Evolutionary conservation across 2,797 vertebrate genomes (phyloP), one percentile per base, ranked within the genome.

Genomic region (Lophius americanus): DNA sequence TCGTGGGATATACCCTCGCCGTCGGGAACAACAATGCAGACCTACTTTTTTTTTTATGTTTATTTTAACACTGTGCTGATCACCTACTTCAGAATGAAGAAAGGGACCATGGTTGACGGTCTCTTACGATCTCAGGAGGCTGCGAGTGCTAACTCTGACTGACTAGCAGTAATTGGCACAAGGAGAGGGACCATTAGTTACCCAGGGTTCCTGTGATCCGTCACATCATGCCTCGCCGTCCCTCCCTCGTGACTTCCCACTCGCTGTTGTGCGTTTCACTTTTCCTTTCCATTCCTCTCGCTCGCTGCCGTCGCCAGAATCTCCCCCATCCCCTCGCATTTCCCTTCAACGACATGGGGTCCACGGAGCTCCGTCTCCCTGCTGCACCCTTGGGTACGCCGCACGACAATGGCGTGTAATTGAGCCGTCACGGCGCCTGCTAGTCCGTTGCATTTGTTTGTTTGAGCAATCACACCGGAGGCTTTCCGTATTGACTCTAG

Each of bases 151-250:
- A 75, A 73, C 48, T 58, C 62, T 82, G 85, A 85, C 81, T 85
- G 82, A 93, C 44, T 50, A 61, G 64, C 60, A 52, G 54, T 79
- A 86, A 89, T 86, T 84, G 70, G 63, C 0, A 0, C 44, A 69
- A 80, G 54, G 68, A 76, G 47, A 70, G 79, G 73, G 78, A 60
- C 75, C 79, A 85, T 88, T 91, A 87, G 82, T 67, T 86, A 65
- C 33, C 51, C 50, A 59, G 78, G 70, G 23, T 81, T 76, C 57
- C 72, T 89, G 63, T 70, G 60, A 81, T 43, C 46, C 23, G 2
- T 69, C 46, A 11, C 52, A 67, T 79, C 70, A 61, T 60, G 41
- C 65, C 54, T 56, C 55, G 47, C 42, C 70, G 58, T 36, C 62
- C 41, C 55, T 70, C 69, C 60, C 74, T 53, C 55, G 55, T 12